These are phyloP conservation scores for Linnaemya vulpina DNA, from an alignment of 2,888 invertebrate species.

Conservation along the genomic window DNA sequence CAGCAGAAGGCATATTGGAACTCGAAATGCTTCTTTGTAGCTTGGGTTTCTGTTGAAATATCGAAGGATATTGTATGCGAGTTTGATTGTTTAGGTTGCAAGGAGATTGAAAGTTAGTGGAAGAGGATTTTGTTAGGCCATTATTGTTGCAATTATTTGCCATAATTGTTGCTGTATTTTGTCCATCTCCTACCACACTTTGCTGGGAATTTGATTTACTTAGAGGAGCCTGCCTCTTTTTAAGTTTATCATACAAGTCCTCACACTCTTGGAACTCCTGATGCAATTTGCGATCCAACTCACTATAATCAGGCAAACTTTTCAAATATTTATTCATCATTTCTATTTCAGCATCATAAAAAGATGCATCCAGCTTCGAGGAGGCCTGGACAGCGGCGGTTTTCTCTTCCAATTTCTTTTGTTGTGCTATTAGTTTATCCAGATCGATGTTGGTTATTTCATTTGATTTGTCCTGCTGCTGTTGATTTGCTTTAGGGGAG, in stretches of 20 bases:
- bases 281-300: slow-evolving; percentile 82
- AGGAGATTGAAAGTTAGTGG: slow-evolving; percentile 75
- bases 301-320: slow-evolving; percentile 83
- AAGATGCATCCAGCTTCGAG: slow-evolving; percentile 80
- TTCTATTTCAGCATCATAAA: slow-evolving; percentile 83
- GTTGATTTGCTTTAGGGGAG: slow-evolving; percentile 26
- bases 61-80: slow-evolving; percentile 81
- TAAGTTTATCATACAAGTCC: slow-evolving; percentile 82
- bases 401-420: slow-evolving; percentile 78
- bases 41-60: slow-evolving; percentile 77
- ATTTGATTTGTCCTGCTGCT: neutral
- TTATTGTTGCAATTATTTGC: slow-evolving; percentile 53
- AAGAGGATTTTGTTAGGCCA: slow-evolving; percentile 77
- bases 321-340: slow-evolving; percentile 83
- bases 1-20: slow-evolving; percentile 77
- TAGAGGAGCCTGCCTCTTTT: slow-evolving; percentile 77
- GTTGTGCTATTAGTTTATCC: slow-evolving; percentile 78
- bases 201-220: slow-evolving; percentile 82
- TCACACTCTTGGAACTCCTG: slow-evolving; percentile 83
- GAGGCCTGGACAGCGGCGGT: slow-evolving; percentile 77
- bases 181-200: slow-evolving; percentile 73
- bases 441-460: slow-evolving; percentile 75
- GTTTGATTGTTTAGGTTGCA: slow-evolving; percentile 70
- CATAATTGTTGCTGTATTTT: neutral
- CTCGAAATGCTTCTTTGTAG: slow-evolving; percentile 82